Percentiles rank a stretch among this genome's conserved stretches.
Evolutionary conservation across 2,888 invertebrate species (phyloP).

Genomic region (Drosophila algonquin): DNA sequence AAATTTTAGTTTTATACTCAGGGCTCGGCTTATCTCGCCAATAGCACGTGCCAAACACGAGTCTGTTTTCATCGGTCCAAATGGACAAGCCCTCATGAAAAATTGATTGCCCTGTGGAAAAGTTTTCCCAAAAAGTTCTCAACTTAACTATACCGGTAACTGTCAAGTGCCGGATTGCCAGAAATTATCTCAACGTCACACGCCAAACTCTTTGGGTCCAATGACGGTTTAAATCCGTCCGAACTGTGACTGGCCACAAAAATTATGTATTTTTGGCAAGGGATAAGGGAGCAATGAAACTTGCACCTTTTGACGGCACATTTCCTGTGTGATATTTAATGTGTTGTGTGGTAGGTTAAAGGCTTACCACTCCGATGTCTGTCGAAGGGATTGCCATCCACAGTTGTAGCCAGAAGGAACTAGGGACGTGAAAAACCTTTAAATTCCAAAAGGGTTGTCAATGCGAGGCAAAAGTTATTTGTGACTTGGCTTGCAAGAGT

Average conservation of each 20-base stretch:
- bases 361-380: no score
- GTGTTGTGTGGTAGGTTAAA: background rate
- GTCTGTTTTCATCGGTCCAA: background rate
- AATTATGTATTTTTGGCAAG: background rate
- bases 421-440: no score
- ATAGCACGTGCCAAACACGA: constrained; percentile 21
- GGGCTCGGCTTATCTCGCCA: background rate
- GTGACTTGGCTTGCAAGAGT: no score
- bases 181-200: background rate
- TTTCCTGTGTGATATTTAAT: background rate
- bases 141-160: background rate
- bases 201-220: background rate
- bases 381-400: no score
- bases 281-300: no score
- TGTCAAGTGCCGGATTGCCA: background rate
- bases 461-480: no score
- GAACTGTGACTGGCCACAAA: background rate
- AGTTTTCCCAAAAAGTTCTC: background rate
- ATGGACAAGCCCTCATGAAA: constrained; percentile 16
- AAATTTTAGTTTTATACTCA: constrained; percentile 43
- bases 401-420: no score
- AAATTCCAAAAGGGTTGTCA: background rate
- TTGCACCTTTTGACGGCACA: background rate
- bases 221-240: background rate
- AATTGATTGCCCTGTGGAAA: constrained; percentile 37